Conservation (phyloP, 2,888 invertebrate genomes). For the Eretmocerus hayati region DNA sequence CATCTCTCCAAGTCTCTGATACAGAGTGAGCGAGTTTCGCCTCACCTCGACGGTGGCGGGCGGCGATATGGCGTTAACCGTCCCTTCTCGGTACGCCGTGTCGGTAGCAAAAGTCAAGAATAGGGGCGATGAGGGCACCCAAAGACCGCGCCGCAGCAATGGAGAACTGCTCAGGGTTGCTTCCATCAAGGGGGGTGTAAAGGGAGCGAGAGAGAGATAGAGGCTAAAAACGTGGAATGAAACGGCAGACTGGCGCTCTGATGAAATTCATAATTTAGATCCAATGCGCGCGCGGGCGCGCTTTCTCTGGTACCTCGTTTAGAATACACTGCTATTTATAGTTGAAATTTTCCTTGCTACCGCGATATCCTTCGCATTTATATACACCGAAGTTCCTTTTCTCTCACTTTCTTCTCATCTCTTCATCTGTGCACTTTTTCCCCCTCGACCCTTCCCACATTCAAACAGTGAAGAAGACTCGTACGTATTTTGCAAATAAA, state of each 20-base stretch:
- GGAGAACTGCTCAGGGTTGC: background rate
- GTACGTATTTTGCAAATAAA: too few species aligned
- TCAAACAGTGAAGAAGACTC: too few species aligned
- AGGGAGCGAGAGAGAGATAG: constrained; percentile 5
- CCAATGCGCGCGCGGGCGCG: constrained; percentile 43
- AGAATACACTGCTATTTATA: constrained; percentile 48
- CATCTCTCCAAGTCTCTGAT: too few species aligned
- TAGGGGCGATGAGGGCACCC: too few species aligned
- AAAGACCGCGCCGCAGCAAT: too few species aligned
- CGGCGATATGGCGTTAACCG: constrained; percentile 5
- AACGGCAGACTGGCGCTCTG: constrained; percentile 37
- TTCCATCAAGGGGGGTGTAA: background rate
- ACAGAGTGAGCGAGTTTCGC: too few species aligned
- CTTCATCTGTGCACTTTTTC: too few species aligned
- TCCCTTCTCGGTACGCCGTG: background rate
- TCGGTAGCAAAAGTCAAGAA: too few species aligned
- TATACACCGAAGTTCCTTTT: too few species aligned
- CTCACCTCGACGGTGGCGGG: constrained; percentile 35
- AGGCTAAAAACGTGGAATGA: constrained; percentile 27
- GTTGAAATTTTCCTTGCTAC: constrained; percentile 45
- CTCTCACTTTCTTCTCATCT: too few species aligned
- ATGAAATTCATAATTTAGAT: constrained; percentile 49
- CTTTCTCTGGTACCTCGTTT: constrained; percentile 43
- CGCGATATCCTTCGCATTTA: too few species aligned
- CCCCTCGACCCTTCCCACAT: too few species aligned